Base-by-base conservation (phyloP, 2,888 invertebrate species). In the Galerucella calmariensis region DNA sequence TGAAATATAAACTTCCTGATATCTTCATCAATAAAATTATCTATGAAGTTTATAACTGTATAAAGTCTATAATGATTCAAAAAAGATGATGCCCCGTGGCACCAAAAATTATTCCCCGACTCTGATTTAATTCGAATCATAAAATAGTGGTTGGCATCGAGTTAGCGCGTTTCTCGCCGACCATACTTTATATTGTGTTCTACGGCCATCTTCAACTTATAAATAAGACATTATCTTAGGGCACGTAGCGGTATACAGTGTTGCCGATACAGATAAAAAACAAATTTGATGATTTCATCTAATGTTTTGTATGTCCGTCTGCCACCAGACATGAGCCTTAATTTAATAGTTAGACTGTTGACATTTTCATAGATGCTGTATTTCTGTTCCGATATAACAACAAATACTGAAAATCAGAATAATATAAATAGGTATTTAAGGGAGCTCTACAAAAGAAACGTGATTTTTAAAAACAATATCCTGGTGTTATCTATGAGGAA, bases 221-320 rank as follows among this genome's bases (percentile, higher is more conserved):
- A 86, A 86, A 86, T 86, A 86, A 86, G 86, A 86, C 86, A 85
- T 86, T 86, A 86, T 85, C 86, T 86, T 79, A 79, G 67, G 80
- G 73, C 73, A 70, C 68, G 75, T 77, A 77, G 76, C 79, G 75
- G 77, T 77, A 65, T 65, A 20, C 63, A 65, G n/a, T 16, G 63
- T 65, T 65, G 63, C 63, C 63, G 46, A 35, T 27, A 27, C 12
- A 8, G 4, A 61, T 6, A 14, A 1, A 14, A 61, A 14, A 61
- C 11, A 56, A 56, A 35, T 35, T 35, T 35, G 35, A 6, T 6
- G 35, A 35, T 6, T 35, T 35, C 6, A 35, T 35, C 6, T 4
- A 27, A 0, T 27, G 2, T 4, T 3, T 27, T 27, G 2, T 27
- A 27, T 27, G 27, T 27, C 27, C 27, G 20, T 20, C 20, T 20